Conservation (phyloP, 2,113 vertebrate genomes). For the Neolamprologus modestus region DNA sequence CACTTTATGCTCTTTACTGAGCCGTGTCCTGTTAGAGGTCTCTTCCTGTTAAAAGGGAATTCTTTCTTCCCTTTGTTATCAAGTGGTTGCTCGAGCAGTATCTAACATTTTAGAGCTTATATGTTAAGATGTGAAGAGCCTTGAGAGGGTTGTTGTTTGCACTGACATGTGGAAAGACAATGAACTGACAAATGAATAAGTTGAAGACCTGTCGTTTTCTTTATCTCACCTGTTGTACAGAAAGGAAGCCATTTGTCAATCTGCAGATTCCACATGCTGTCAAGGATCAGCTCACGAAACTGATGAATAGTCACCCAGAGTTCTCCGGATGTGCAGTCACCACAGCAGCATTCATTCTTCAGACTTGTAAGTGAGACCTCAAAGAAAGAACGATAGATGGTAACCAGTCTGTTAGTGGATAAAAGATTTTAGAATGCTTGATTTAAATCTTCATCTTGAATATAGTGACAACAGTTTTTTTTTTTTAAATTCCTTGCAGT, state of each 20-base stretch:
- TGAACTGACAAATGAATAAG: background rate
- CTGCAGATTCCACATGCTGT: slow-evolving; percentile 71
- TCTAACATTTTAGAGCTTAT: background rate
- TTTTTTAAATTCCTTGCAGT: background rate
- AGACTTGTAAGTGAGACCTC: slow-evolving; percentile 74
- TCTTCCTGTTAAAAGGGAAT: background rate
- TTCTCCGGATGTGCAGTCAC: slow-evolving; percentile 77
- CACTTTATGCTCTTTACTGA: background rate
- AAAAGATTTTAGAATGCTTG: background rate
- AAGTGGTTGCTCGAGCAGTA: background rate
- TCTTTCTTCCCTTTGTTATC: background rate
- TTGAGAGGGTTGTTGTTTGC: background rate
- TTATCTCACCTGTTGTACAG: slow-evolving; percentile 39
- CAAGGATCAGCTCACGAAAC: slow-evolving; percentile 70
- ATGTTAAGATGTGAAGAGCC: background rate
- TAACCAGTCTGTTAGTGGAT: background rate
- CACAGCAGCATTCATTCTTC: slow-evolving; percentile 84
- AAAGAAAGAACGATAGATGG: background rate
- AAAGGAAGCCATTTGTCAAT: slow-evolving; percentile 59
- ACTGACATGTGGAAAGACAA: background rate
- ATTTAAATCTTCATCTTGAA: background rate
- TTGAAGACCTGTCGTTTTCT: background rate
- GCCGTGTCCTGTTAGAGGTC: background rate
- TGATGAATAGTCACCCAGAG: slow-evolving; percentile 69
- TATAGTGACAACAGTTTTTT: background rate